These are phyloP conservation scores for Vipera latastei DNA, from an alignment of 2,797 vertebrate genomes.

Conservation along the genomic window DNA sequence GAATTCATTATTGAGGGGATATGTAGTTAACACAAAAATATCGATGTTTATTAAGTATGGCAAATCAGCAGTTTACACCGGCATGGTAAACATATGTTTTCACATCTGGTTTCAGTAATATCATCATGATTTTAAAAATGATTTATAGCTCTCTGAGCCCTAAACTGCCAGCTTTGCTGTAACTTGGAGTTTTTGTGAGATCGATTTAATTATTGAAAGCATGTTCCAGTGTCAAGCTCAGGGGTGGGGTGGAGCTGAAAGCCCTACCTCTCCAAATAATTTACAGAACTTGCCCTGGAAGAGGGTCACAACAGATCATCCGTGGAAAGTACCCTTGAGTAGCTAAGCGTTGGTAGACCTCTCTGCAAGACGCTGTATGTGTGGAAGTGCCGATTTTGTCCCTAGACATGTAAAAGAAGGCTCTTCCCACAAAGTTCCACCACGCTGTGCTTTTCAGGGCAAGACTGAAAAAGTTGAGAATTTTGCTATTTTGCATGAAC, in stretches of 20 bases:
- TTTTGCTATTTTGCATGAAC: background rate
- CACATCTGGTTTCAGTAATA: conserved; percentile 78
- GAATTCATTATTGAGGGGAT: conserved; percentile 65
- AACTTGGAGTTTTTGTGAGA: conserved; percentile 64
- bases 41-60: conserved; percentile 73
- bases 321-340: conserved; percentile 5
- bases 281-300: conserved; percentile 12
- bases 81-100: conserved; percentile 75
- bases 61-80: conserved; percentile 71
- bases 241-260: background rate
- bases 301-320: conserved; percentile 13
- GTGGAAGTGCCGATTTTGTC: background rate
- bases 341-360: background rate
- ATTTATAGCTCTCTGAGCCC: conserved; percentile 72
- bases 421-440: background rate
- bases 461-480: background rate
- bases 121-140: conserved; percentile 76
- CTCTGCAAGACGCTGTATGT: background rate
- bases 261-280: background rate
- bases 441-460: too few relatives aligned
- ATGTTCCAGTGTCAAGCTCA: conserved; percentile 19
- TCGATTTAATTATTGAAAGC: conserved; percentile 66
- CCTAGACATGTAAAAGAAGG: background rate
- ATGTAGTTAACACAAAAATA: conserved; percentile 64
- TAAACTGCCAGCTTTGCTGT: conserved; percentile 70